phyloP scores from a whole-genome alignment of 2,113 vertebrate genomes.

The Burhinus oedicnemus region DNA sequence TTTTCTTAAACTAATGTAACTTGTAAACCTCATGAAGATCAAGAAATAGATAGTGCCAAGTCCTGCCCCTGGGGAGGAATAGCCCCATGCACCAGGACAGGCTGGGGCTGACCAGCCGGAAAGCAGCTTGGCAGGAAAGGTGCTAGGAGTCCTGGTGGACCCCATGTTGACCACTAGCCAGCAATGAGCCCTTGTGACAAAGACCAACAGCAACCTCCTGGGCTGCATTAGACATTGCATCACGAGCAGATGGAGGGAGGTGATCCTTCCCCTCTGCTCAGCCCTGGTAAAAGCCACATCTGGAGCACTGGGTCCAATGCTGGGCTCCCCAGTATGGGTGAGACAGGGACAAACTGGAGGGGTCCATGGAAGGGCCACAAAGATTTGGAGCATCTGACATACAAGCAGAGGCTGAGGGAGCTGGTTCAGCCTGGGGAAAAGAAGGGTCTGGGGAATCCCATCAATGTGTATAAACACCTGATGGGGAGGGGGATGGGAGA shows the following conservation, averaged over 20 bases:
- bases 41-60: background rate
- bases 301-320: background rate
- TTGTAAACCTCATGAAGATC: background rate
- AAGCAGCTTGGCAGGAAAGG: background rate
- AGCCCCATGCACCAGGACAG: background rate
- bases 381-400: background rate
- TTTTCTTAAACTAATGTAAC: background rate
- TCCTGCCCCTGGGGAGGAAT: background rate
- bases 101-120: background rate
- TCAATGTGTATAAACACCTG: background rate
- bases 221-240: background rate
- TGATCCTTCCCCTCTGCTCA: background rate
- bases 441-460: background rate
- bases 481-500: too few relatives aligned
- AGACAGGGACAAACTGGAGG: background rate
- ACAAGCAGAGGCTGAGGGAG: background rate
- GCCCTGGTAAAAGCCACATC: background rate
- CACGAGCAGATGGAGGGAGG: background rate
- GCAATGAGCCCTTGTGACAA: fast-evolving
- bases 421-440: background rate
- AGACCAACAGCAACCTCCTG: background rate
- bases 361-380: background rate
- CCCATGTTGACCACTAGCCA: background rate
- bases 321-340: background rate
- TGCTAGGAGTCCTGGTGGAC: background rate